Evolutionary conservation across 2,797 vertebrate species (phyloP).

Genomic region (Uromys caudimaculatus): DNA sequence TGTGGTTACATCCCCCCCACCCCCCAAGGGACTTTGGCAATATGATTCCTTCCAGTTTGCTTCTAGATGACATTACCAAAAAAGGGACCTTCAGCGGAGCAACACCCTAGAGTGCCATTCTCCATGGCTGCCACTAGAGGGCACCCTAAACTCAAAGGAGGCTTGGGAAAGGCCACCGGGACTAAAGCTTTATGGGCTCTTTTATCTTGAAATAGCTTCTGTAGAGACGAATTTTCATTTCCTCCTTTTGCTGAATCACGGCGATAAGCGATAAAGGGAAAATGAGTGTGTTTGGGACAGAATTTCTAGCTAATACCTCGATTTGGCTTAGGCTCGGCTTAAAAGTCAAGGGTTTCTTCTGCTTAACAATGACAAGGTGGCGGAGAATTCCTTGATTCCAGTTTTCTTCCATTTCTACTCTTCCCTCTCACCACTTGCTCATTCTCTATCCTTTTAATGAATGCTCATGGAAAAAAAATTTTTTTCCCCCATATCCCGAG

Average conservation of each 20-base stretch:
- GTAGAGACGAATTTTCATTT: neutral
- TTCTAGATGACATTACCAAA: neutral
- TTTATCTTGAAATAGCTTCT: neutral
- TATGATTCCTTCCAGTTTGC: neutral
- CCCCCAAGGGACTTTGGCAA: neutral
- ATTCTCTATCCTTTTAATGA: neutral
- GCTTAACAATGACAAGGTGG: neutral
- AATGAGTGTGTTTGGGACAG: neutral
- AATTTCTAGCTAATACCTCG: neutral
- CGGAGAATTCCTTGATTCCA: neutral
- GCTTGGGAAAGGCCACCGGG: neutral
- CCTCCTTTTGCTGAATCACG: neutral
- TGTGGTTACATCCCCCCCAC: neutral
- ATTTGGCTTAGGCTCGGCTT: neutral
- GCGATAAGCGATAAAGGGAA: neutral
- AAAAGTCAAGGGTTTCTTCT: conserved; percentile 10
- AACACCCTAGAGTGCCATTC: neutral
- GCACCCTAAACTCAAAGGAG: neutral
- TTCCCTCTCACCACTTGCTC: too few species aligned
- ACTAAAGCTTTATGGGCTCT: neutral
- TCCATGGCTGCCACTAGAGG: conserved; percentile 20
- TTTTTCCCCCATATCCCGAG: neutral
- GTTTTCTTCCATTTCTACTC: neutral
- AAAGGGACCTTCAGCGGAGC: neutral
- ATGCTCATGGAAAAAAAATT: neutral